Percentiles rank a stretch among this genome's conserved stretches.
phyloP scores from a whole-genome alignment of 2,113 vertebrate genomes.

The Catagonus wagneri region DNA sequence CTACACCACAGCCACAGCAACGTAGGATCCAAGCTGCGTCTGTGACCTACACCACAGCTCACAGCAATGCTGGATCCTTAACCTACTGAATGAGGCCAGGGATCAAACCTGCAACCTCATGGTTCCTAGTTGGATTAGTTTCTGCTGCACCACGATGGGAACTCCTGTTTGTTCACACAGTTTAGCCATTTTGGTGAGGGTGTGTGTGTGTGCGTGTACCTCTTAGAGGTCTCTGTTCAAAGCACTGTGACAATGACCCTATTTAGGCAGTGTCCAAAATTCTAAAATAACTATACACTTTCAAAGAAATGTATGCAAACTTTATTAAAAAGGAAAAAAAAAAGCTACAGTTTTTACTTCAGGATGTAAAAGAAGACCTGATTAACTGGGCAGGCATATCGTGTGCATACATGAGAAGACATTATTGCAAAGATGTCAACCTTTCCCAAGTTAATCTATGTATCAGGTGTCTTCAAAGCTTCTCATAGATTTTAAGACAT shows the following conservation, averaged over 20 bases:
- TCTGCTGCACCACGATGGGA: too few relatives aligned
- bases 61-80: too few relatives aligned
- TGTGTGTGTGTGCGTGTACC: too few relatives aligned
- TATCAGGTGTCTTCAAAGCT: background rate
- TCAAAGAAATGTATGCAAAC: background rate
- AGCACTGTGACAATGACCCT: background rate
- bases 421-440: background rate
- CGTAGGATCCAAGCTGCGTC: too few relatives aligned
- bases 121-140: too few relatives aligned
- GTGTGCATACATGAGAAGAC: background rate
- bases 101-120: too few relatives aligned
- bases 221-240: slow-evolving; percentile 28
- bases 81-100: too few relatives aligned
- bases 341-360: background rate
- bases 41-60: too few relatives aligned
- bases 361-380: background rate
- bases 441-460: background rate
- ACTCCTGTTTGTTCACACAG: background rate
- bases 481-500: background rate
- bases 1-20: too few relatives aligned
- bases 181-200: background rate
- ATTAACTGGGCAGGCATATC: background rate
- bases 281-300: slow-evolving; percentile 16
- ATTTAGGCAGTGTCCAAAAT: background rate
- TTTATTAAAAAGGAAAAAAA: background rate